Evolutionary conservation across 2,113 vertebrate species (phyloP).

Genomic region (Scomber colias): DNA sequence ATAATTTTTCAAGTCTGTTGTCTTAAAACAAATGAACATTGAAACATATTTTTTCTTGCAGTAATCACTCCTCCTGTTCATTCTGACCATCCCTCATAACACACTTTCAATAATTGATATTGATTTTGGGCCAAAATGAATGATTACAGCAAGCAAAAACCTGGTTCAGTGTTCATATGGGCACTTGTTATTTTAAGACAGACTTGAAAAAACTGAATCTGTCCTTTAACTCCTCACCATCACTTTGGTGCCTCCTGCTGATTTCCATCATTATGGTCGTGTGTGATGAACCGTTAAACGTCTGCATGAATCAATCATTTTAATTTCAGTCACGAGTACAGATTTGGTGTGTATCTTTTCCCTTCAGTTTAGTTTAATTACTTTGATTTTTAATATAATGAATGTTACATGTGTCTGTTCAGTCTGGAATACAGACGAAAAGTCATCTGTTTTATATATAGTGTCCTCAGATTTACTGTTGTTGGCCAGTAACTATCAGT

Average conservation of each 20-base stretch:
- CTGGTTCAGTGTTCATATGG: too few relatives aligned
- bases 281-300: neutral
- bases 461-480: neutral
- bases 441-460: neutral
- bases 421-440: neutral
- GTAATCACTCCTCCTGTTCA: too few relatives aligned
- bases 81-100: too few relatives aligned
- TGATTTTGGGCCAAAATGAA: too few relatives aligned
- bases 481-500: neutral
- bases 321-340: neutral
- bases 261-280: constrained; percentile 12
- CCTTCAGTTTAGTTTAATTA: neutral
- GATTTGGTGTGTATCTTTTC: neutral
- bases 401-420: neutral
- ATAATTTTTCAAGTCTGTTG: too few relatives aligned
- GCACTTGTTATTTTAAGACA: too few relatives aligned
- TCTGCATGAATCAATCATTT: neutral
- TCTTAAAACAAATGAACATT: too few relatives aligned
- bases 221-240: neutral
- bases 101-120: too few relatives aligned
- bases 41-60: too few relatives aligned
- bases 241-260: neutral
- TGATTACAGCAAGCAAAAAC: too few relatives aligned
- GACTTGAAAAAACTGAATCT: too few relatives aligned
- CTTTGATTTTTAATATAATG: neutral